phyloP scores from a whole-genome alignment of 2,888 invertebrate species.

The Dolichopus griseipennis region DNA sequence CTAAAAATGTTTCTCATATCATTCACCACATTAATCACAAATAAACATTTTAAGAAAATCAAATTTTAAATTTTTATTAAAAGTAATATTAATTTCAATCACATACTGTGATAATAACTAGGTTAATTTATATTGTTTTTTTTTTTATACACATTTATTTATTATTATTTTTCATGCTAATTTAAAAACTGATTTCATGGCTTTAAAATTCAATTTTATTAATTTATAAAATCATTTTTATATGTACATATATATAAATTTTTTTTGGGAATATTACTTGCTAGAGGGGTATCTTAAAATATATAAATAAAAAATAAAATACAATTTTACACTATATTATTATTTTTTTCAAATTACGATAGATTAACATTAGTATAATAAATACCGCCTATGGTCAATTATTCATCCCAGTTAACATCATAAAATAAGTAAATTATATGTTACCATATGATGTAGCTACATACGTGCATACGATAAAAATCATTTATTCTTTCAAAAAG shows the following conservation, averaged over 20 bases:
- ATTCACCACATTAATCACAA: too few relatives aligned
- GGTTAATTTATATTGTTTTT: background rate
- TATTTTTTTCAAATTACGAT: background rate
- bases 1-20: too few relatives aligned
- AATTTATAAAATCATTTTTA: too few relatives aligned
- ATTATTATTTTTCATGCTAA: too few relatives aligned
- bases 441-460: background rate
- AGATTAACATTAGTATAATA: background rate
- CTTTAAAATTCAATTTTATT: too few relatives aligned
- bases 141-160: background rate
- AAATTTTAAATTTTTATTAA: too few relatives aligned
- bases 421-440: background rate
- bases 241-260: too few relatives aligned
- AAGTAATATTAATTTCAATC: background rate
- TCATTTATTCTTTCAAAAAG: background rate
- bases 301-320: background rate
- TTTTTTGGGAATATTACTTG: too few relatives aligned
- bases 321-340: background rate
- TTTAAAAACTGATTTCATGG: too few relatives aligned
- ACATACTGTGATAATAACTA: background rate
- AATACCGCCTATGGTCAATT: slow-evolving; percentile 1
- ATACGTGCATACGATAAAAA: background rate
- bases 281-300: too few relatives aligned
- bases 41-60: too few relatives aligned
- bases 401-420: background rate